Evolutionary conservation across 2,888 invertebrate species (phyloP).

Genomic region (Torymus tubicola): DNA sequence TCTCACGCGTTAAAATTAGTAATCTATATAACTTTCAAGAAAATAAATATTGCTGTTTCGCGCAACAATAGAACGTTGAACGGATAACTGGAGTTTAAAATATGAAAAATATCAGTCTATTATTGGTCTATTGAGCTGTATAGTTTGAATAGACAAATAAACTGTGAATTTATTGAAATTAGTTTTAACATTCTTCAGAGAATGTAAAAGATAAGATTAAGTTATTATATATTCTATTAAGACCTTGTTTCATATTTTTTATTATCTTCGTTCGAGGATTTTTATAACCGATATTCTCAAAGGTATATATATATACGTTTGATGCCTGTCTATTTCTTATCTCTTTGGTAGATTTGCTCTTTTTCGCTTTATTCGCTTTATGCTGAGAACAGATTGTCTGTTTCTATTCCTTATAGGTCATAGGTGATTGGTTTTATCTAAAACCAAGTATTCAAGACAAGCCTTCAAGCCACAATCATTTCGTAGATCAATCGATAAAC

Average conservation of each 20-base stretch:
- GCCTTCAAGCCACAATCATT: neutral
- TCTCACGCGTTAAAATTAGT: too few relatives aligned
- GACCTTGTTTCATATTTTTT: conserved; percentile 1
- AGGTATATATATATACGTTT: too few relatives aligned
- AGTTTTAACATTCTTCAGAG: neutral
- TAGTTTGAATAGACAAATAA: too few relatives aligned
- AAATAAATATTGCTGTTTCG: too few relatives aligned
- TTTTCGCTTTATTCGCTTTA: neutral
- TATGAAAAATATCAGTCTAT: too few relatives aligned
- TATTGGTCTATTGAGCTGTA: too few relatives aligned
- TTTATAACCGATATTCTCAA: neutral
- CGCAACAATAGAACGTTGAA: too few relatives aligned
- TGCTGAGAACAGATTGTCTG: conserved; percentile 24
- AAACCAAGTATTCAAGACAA: neutral
- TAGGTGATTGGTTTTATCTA: conserved; percentile 5
- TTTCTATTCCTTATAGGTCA: conserved; percentile 24
- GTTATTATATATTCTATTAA: conserved; percentile 12
- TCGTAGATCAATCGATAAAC: conserved; percentile 8
- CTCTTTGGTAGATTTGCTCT: conserved; percentile 1
- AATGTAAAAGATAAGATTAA: conserved; percentile 1
- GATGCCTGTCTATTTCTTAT: conserved; percentile 7
- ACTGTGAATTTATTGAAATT: neutral
- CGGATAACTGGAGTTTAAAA: too few relatives aligned
- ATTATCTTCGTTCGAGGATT: neutral
- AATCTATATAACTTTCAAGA: too few relatives aligned